These are phyloP conservation scores for Acrocephalus kingi DNA, from an alignment of 2,113 vertebrate species.

Conservation along the genomic window DNA sequence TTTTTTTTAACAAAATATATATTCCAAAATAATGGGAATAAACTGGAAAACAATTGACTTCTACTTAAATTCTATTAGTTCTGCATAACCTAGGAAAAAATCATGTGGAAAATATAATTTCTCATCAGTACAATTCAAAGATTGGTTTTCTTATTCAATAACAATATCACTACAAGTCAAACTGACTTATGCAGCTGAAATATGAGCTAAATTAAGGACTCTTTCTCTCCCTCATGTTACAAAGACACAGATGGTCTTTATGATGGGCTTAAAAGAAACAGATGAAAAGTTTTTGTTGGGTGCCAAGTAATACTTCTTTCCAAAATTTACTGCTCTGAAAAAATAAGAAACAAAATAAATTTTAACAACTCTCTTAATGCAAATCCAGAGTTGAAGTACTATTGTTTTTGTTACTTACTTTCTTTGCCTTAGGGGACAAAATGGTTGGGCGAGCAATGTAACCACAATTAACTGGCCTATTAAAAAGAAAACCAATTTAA, in stretches of 20 bases:
- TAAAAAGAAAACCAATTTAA: conserved; percentile 1
- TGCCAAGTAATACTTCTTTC: neutral
- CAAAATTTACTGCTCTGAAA: neutral
- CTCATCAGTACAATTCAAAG: neutral
- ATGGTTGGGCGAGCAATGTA: rapidly evolving
- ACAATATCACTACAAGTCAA: neutral
- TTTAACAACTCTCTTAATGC: neutral
- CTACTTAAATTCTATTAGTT: neutral
- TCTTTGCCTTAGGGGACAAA: neutral
- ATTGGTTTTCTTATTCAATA: neutral
- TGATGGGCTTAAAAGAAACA: neutral
- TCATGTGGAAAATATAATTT: neutral
- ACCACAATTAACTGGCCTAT: neutral
- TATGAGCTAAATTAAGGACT: neutral
- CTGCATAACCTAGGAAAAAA: neutral
- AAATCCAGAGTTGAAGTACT: neutral
- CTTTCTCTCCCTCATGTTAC: neutral
- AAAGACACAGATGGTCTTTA: neutral
- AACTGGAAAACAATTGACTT: neutral
- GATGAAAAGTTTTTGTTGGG: neutral
- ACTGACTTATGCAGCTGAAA: neutral
- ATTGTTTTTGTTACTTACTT: neutral
- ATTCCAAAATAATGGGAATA: neutral
- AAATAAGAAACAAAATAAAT: neutral
- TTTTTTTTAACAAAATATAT: neutral